Percentiles rank a stretch among this genome's conserved stretches.
Evolutionary conservation across 1,140 invertebrate species (phyloP).

Genomic region (Pseudoatta argentina): DNA sequence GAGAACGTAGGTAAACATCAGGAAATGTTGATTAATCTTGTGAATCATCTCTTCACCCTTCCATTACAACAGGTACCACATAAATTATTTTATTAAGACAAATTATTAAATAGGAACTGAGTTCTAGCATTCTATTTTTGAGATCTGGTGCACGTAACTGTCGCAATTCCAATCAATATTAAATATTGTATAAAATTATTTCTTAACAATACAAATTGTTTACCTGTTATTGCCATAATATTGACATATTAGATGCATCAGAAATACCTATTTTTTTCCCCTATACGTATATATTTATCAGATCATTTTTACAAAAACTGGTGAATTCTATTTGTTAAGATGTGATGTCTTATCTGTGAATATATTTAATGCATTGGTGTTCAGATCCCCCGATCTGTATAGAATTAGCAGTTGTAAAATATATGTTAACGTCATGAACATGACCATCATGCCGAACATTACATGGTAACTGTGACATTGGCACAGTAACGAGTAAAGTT

Average conservation of each 20-base stretch:
- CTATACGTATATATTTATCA: slow-evolving; percentile 9
- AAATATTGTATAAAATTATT: slow-evolving; percentile 44
- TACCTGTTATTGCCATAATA: slow-evolving; percentile 16
- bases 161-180: slow-evolving; percentile 24
- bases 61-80: slow-evolving; percentile 80
- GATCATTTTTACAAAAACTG: not conserved
- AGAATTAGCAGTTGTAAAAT: slow-evolving; percentile 15
- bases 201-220: slow-evolving; percentile 29
- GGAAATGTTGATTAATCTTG: slow-evolving; percentile 79
- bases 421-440: not conserved
- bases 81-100: slow-evolving; percentile 41
- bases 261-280: not conserved
- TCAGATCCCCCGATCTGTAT: slow-evolving; percentile 33
- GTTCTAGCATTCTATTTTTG: slow-evolving; percentile 23
- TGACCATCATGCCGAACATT: slow-evolving; percentile 26
- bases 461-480: slow-evolving; percentile 44
- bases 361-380: slow-evolving; percentile 28
- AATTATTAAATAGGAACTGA: slow-evolving; percentile 49
- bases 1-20: slow-evolving; percentile 76
- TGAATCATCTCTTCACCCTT: slow-evolving; percentile 82
- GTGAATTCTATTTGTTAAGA: slow-evolving; percentile 6
- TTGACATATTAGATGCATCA: slow-evolving; percentile 14
- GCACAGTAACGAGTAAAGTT: slow-evolving; percentile 32
- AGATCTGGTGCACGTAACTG: slow-evolving; percentile 21
- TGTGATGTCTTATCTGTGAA: slow-evolving; percentile 3